These are phyloP conservation scores for Prosopocoilus inquinatus DNA, from an alignment of 2,888 invertebrate species.

Conservation along the genomic window DNA sequence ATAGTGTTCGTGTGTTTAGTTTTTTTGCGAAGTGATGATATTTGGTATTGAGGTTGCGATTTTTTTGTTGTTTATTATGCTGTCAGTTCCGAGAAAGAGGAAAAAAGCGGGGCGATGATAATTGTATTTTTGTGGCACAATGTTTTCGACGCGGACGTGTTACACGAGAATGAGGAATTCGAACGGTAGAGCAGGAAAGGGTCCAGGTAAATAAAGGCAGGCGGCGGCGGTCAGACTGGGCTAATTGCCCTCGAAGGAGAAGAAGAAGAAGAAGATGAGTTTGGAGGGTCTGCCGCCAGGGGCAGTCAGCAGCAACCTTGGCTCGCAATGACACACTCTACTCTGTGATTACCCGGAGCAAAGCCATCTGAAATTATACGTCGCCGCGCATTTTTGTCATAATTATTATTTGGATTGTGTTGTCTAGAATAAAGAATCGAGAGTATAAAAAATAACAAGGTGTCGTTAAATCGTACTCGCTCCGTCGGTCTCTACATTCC, in stretches of 20 bases:
- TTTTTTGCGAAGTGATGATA: no score
- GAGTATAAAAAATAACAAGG: constrained; percentile 41
- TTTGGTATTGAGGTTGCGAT: no score
- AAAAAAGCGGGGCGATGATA: no score
- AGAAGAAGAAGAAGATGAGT: constrained; percentile 21
- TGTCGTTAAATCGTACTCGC: constrained; percentile 35
- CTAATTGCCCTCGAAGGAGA: constrained; percentile 27
- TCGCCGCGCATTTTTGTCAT: constrained; percentile 45
- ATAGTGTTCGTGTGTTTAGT: no score
- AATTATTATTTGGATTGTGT: constrained; percentile 47
- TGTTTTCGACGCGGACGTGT: no score
- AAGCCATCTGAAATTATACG: constrained; percentile 45
- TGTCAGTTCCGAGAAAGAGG: no score
- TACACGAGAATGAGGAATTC: no score
- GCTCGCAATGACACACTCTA: constrained; percentile 45
- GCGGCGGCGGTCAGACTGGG: constrained; percentile 12
- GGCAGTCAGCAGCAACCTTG: constrained; percentile 42
- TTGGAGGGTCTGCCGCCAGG: constrained; percentile 29
- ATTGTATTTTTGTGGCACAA: no score
- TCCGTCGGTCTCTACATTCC: constrained; percentile 30
- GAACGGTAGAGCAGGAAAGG: constrained; percentile 4
- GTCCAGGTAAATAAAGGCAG: constrained; percentile 1
- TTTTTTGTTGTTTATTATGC: no score
- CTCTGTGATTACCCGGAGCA: constrained; percentile 44
- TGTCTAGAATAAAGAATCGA: constrained; percentile 37